phyloP scores from a whole-genome alignment of 2,888 invertebrate species.

The Dendrolimus houi region DNA sequence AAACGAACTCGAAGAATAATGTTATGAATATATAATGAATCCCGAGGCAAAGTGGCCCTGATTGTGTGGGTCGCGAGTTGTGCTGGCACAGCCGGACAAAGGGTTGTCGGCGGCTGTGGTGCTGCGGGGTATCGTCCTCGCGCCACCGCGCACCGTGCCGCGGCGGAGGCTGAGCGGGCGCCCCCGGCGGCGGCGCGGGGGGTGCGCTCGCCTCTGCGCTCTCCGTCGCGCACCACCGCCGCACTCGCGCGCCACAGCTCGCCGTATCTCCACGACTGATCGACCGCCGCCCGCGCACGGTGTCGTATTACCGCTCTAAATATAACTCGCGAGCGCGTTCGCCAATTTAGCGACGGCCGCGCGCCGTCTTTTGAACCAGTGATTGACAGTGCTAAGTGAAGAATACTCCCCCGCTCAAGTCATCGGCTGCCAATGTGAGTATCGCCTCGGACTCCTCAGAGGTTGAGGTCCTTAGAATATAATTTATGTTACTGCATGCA shows the following conservation, averaged over 20 bases:
- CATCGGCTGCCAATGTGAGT: slow-evolving; percentile 53
- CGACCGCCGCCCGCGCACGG: slow-evolving; percentile 64
- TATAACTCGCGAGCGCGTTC: slow-evolving; percentile 70
- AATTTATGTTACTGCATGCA: slow-evolving; percentile 34
- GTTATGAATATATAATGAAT: not conserved
- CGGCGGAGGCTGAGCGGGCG: slow-evolving; percentile 35
- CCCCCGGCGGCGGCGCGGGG: slow-evolving; percentile 7
- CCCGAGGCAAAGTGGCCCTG: not conserved
- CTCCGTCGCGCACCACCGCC: slow-evolving; percentile 1
- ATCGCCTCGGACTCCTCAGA: slow-evolving; percentile 27
- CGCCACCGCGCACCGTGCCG: slow-evolving; percentile 6
- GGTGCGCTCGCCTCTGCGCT: slow-evolving; percentile 3
- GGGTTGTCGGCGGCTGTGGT: slow-evolving; percentile 20
- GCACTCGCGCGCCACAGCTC: slow-evolving; percentile 62
- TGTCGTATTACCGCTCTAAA: slow-evolving; percentile 75
- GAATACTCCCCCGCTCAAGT: slow-evolving; percentile 45
- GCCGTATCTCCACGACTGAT: slow-evolving; percentile 52
- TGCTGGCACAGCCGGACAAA: slow-evolving; percentile 13
- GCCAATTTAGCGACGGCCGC: slow-evolving; percentile 72
- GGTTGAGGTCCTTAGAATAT: not conserved
- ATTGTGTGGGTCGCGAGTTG: not conserved
- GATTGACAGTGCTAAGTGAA: slow-evolving; percentile 74
- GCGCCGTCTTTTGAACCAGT: slow-evolving; percentile 73
- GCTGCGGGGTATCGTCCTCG: slow-evolving; percentile 57
- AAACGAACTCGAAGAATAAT: too few relatives aligned